Evolutionary conservation across 2,797 vertebrate genomes (phyloP).

Genomic region (Adelosebastes latens): DNA sequence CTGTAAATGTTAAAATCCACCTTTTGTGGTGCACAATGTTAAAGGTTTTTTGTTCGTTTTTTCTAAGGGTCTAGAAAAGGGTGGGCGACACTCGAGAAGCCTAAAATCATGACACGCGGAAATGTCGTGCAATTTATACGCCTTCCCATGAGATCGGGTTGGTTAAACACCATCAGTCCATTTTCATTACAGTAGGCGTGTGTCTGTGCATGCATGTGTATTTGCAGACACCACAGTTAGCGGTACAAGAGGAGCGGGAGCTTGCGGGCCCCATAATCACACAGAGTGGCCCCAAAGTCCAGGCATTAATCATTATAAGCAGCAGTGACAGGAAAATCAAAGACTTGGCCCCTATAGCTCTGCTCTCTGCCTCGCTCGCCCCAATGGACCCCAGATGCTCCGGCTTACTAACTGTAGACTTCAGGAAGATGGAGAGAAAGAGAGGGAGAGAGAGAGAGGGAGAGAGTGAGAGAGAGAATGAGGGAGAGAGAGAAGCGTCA

Average conservation of each 20-base stretch:
- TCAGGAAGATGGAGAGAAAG: conserved; percentile 15
- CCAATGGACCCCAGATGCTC: conserved; percentile 59
- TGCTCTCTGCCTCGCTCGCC: conserved; percentile 56
- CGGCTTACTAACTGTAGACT: conserved; percentile 46
- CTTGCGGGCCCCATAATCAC: conserved; percentile 74
- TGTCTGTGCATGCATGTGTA: background rate
- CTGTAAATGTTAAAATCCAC: background rate
- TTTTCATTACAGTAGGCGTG: background rate
- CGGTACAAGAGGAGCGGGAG: conserved; percentile 31
- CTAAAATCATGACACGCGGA: background rate
- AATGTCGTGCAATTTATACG: background rate
- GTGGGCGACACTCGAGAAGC: background rate
- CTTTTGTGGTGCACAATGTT: background rate
- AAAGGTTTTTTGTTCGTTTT: background rate
- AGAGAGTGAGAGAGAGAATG: background rate
- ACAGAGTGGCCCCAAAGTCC: conserved; percentile 75
- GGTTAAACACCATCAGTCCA: background rate
- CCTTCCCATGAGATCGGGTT: background rate
- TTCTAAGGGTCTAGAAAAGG: background rate
- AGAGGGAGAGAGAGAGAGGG: conserved; percentile 2
- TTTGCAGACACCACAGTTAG: conserved; percentile 35
- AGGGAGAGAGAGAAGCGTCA: conserved; percentile 12
- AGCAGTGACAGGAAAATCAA: conserved; percentile 84
- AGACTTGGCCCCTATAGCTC: conserved; percentile 66
- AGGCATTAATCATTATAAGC: conserved; percentile 86